Evolutionary conservation across 2,797 vertebrate species (phyloP).

Genomic region (Neomorphus geoffroyi): DNA sequence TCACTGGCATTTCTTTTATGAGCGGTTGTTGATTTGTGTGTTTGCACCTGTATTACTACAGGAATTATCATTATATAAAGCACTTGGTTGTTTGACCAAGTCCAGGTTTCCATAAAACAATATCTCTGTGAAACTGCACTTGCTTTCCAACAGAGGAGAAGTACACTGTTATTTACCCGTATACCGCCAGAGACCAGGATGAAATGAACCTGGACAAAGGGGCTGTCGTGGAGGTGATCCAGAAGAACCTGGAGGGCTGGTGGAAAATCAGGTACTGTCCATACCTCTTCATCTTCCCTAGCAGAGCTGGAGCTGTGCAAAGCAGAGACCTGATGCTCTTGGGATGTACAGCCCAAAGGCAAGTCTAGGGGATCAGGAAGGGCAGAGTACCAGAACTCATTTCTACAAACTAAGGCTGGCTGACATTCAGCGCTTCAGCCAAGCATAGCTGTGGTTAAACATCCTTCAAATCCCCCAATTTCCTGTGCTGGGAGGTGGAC

Average conservation of each 20-base stretch:
- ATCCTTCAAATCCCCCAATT: background rate
- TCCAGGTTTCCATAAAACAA: background rate
- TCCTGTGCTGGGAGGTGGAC: background rate
- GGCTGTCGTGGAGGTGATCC: slow-evolving; percentile 91
- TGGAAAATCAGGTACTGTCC: slow-evolving; percentile 94
- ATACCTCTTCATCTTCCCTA: background rate
- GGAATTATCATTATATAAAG: background rate
- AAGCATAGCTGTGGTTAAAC: background rate
- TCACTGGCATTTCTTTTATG: background rate
- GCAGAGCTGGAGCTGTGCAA: background rate
- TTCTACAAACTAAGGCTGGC: background rate
- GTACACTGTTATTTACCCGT: slow-evolving; percentile 93
- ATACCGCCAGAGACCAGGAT: slow-evolving; percentile 91
- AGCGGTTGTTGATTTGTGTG: background rate
- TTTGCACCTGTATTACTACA: background rate
- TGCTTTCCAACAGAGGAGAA: slow-evolving; percentile 87
- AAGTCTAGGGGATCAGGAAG: background rate
- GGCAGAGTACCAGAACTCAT: background rate
- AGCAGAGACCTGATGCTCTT: fast-evolving
- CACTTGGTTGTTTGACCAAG: background rate
- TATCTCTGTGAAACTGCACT: background rate
- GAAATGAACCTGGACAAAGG: slow-evolving; percentile 96
- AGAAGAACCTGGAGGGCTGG: slow-evolving; percentile 99
- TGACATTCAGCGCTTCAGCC: background rate
- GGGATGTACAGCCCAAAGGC: background rate